Conservation (phyloP, 2,797 vertebrate genomes). For the Odontamblyopus rebecca region DNA sequence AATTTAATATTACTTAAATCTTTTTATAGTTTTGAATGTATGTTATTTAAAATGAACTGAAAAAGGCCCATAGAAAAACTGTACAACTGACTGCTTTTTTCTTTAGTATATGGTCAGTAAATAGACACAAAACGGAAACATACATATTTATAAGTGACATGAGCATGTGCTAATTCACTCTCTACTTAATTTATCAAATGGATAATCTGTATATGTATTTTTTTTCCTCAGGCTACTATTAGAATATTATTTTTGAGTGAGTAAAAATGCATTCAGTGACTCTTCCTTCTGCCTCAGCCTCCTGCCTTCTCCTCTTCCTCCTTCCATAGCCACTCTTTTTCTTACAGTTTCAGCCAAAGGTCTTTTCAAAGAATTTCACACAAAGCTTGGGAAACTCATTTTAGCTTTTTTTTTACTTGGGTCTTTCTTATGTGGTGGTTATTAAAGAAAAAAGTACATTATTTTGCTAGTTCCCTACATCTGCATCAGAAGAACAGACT, state of each 20-base stretch:
- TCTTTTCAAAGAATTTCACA: background rate
- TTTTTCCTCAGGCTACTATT: conserved; percentile 39
- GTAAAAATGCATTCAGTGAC: conserved; percentile 99
- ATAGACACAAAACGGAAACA: background rate
- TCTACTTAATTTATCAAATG: background rate
- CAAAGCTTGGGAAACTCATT: background rate
- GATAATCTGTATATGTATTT: background rate
- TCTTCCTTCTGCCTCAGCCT: conserved; percentile 81
- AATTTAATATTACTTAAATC: too few relatives aligned
- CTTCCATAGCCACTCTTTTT: conserved; percentile 74
- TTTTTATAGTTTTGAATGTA: too few relatives aligned
- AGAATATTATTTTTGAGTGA: conserved; percentile 68
- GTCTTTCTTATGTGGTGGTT: background rate
- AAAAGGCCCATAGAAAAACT: too few relatives aligned
- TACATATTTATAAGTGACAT: background rate
- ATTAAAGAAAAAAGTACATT: background rate
- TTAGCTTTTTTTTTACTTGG: conserved; percentile 29
- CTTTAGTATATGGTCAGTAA: too few relatives aligned
- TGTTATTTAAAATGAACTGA: too few relatives aligned
- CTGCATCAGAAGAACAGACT: conserved; percentile 53
- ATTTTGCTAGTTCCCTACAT: background rate
- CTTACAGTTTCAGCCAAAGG: background rate
- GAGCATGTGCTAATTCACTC: background rate
- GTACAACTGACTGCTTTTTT: too few relatives aligned
- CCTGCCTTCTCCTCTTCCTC: conserved; percentile 77